Evolutionary conservation across 2,797 vertebrate genomes (phyloP).

Genomic region (Poeciliopsis infans): DNA sequence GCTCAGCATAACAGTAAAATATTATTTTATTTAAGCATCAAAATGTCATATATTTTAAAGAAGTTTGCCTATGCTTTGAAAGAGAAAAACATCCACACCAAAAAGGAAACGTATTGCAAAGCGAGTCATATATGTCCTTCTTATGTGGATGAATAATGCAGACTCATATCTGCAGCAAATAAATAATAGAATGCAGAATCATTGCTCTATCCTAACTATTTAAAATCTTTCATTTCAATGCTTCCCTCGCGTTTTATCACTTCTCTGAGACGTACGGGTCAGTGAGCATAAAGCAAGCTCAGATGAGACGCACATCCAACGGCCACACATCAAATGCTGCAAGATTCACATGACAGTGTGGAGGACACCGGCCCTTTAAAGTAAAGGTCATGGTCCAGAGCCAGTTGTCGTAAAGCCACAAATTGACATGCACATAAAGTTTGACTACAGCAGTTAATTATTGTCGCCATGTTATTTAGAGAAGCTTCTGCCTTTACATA

Average conservation of each 20-base stretch:
- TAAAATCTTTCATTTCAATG: constrained; percentile 31
- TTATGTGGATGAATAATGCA: constrained; percentile 61
- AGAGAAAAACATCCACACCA: background rate
- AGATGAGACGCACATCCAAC: constrained; percentile 37
- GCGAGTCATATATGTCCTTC: constrained; percentile 21
- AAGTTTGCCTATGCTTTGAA: background rate
- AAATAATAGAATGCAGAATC: constrained; percentile 53
- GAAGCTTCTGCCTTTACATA: constrained; percentile 36
- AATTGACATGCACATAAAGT: constrained; percentile 22
- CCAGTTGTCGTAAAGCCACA: constrained; percentile 38
- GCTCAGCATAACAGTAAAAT: constrained; percentile 32
- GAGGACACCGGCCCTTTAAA: background rate
- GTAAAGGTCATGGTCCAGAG: constrained; percentile 53
- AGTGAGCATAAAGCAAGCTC: constrained; percentile 38
- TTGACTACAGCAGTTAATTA: constrained; percentile 22
- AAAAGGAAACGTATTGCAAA: background rate
- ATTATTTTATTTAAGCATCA: background rate
- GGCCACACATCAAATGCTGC: constrained; percentile 17
- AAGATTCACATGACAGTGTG: constrained; percentile 17
- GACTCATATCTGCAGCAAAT: constrained; percentile 58
- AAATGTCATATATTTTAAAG: background rate
- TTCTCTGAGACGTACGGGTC: constrained; percentile 46
- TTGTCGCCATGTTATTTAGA: constrained; percentile 7
- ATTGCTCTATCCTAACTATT: constrained; percentile 38
- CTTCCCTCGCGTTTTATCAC: constrained; percentile 38